These are phyloP conservation scores for Xestia xanthographa DNA, from an alignment of 2,888 invertebrate genomes.

Conservation along the genomic window DNA sequence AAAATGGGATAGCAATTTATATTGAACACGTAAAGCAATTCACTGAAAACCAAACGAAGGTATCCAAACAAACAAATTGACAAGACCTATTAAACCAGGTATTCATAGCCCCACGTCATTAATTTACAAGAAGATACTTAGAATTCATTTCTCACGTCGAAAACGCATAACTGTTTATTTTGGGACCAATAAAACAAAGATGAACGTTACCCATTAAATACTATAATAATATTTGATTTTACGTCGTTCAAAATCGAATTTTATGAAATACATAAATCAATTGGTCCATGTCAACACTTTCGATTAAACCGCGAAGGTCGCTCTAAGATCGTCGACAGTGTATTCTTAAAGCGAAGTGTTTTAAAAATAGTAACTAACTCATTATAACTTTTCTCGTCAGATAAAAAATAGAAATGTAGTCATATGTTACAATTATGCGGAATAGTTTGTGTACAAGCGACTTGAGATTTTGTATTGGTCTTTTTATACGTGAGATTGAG, in stretches of 20 bases:
- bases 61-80: constrained; percentile 60
- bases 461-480: constrained; percentile 68
- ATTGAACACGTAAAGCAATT: constrained; percentile 30
- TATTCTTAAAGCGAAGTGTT: constrained; percentile 87
- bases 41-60: constrained; percentile 31
- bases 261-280: constrained; percentile 86
- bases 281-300: constrained; percentile 86
- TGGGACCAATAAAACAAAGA: constrained; percentile 81
- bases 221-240: constrained; percentile 84
- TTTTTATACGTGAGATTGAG: constrained; percentile 72
- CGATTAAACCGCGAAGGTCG: constrained; percentile 87
- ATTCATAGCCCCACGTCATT: constrained; percentile 66
- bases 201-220: constrained; percentile 80
- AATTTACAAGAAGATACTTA: constrained; percentile 63
- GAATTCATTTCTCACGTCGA: constrained; percentile 70
- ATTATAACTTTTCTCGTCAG: constrained; percentile 87
- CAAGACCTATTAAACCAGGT: constrained; percentile 67
- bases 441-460: constrained; percentile 69
- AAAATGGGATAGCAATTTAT: constrained; percentile 57
- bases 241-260: constrained; percentile 81
- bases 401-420: constrained; percentile 87
- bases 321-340: constrained; percentile 75
- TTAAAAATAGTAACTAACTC: constrained; percentile 85
- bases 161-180: constrained; percentile 76
- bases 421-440: constrained; percentile 83